Base-by-base conservation (phyloP, 2,888 invertebrate species). In the Apotomis turbidana region DNA sequence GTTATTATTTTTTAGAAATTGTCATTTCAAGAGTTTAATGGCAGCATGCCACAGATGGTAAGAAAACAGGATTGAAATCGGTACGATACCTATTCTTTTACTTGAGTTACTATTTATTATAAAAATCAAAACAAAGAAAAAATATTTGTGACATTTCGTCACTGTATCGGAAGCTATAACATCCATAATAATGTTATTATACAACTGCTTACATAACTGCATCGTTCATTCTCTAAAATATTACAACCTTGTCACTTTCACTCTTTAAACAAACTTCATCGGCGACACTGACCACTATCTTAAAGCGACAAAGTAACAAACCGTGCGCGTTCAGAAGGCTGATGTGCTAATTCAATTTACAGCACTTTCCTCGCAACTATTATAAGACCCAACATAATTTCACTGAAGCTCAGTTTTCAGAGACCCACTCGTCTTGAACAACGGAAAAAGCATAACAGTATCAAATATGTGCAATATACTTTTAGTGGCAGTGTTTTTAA, bases 291-390 rank as follows among this genome's bases (percentile, higher is more conserved):
- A 58, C n/a, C 10, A 36, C 27, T 15, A 38, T 49, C 12, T 57
- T 57, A 66, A 27, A 57, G 3, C 55, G 66, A 57, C 66, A 66
- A 57, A 46, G 66, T 64, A n/a, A 5, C 46, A 57, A 46, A 55
- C 5, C 5, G 15, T 12, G n/a, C 59, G 44, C 5, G 41, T 46
- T 13, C 51, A 52, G 36, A 46, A 27, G 66, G 46, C 36, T 12
- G 12, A 66, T 27, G 63, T 79, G 80, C 89, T 91, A 91, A 91
- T 81, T 86, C 77, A 87, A 91, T 92, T 92, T 81, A 80, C 91
- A 85, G 86, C 74, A 86, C 91, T 92, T 91, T 91, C 91, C 74
- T 83, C 79, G 79, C 83, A 82, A 79, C 84, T 85, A 84, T 87
- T 92, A 93, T 91, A 92, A 91, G 89, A 84, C 82, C 72, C 74